Evolutionary conservation across 2,113 vertebrate species (phyloP).

Genomic region (Semicossyphus pulcher): DNA sequence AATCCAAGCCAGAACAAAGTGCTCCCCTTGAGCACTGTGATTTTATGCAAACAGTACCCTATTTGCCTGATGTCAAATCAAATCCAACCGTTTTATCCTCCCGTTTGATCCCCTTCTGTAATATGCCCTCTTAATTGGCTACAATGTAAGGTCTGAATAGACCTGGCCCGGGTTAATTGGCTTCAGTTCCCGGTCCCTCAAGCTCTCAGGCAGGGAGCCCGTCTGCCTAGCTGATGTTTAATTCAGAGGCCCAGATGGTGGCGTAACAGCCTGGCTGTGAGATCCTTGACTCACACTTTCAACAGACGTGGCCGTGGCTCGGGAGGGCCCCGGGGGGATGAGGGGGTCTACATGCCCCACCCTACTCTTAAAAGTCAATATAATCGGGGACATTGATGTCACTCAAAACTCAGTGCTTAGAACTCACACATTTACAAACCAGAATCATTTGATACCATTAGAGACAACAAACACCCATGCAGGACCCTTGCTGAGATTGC

Average conservation of each 20-base stretch:
- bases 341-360: slow-evolving; percentile 25
- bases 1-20: slow-evolving; percentile 24
- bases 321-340: slow-evolving; percentile 32
- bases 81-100: slow-evolving; percentile 32
- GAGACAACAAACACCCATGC: too few relatives aligned
- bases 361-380: slow-evolving; percentile 30
- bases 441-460: too few relatives aligned
- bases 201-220: slow-evolving; percentile 60
- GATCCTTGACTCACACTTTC: slow-evolving; percentile 60
- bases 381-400: slow-evolving; percentile 46
- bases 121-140: slow-evolving; percentile 62
- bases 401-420: slow-evolving; percentile 14
- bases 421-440: too few relatives aligned
- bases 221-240: slow-evolving; percentile 75
- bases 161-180: slow-evolving; percentile 72
- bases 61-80: slow-evolving; percentile 36
- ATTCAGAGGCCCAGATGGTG: slow-evolving; percentile 77
- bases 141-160: slow-evolving; percentile 58
- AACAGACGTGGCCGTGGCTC: slow-evolving; percentile 55
- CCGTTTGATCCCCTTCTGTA: slow-evolving; percentile 43
- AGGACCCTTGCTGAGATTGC: too few relatives aligned
- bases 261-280: slow-evolving; percentile 62
- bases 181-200: slow-evolving; percentile 45
- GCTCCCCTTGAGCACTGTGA: neutral
- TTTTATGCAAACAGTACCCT: slow-evolving; percentile 33